These are phyloP conservation scores for Candoia aspera DNA, from an alignment of 2,113 vertebrate species.

Conservation along the genomic window DNA sequence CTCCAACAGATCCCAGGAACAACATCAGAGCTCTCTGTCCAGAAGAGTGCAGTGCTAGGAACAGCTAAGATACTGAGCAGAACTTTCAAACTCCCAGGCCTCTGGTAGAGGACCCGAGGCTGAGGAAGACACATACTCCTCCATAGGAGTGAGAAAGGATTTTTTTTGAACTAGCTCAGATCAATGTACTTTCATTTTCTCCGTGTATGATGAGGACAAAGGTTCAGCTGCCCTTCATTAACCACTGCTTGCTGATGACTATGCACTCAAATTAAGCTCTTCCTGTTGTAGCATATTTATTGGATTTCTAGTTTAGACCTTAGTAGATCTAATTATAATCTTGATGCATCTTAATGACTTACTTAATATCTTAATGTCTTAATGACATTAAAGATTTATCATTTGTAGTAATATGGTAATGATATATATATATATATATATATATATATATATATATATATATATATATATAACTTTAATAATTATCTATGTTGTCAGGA, in stretches of 20 bases:
- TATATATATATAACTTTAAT: too few species aligned
- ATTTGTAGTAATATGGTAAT: background rate
- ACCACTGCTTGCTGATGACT: background rate
- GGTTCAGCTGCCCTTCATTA: background rate
- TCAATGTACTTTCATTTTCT: background rate
- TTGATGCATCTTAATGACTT: background rate
- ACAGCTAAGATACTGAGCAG: too few species aligned
- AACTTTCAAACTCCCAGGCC: too few species aligned
- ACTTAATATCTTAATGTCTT: background rate
- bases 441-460: too few species aligned
- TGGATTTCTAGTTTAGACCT: background rate
- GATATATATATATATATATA: too few species aligned
- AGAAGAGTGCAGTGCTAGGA: too few species aligned
- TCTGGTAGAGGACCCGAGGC: too few species aligned
- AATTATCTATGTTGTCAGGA: background rate
- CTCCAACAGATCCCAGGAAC: too few species aligned
- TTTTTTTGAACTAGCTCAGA: background rate
- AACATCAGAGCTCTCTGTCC: too few species aligned
- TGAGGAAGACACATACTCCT: too few species aligned
- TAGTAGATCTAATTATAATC: background rate
- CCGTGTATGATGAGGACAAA: too few species aligned
- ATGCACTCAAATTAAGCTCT: background rate
- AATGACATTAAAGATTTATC: background rate
- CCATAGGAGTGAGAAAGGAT: too few species aligned
- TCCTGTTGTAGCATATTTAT: background rate